phyloP scores from a whole-genome alignment of 1,140 invertebrate genomes.

The Melipona quadrifasciata region DNA sequence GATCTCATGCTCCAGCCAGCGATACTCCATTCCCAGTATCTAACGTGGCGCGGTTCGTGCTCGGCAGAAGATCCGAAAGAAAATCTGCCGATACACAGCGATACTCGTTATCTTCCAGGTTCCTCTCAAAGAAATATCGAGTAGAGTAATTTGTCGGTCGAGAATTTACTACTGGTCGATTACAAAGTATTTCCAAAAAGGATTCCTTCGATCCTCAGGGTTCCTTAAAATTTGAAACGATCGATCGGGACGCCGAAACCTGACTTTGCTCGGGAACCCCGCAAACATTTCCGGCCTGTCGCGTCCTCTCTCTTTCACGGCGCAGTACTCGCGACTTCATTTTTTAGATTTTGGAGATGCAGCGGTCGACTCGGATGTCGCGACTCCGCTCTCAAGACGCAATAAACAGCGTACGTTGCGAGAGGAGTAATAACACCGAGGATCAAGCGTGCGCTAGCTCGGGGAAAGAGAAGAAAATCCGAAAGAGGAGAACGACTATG shows the following conservation, averaged over 20 bases:
- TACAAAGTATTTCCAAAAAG: not conserved
- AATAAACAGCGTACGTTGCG: slow-evolving; percentile 39
- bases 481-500: not conserved
- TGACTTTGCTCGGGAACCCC: not conserved
- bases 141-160: not conserved
- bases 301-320: slow-evolving; percentile 5
- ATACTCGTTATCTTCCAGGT: no score
- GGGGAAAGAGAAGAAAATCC: not conserved
- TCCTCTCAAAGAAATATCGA: not conserved
- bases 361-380: slow-evolving; percentile 42
- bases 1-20: no score
- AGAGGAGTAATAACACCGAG: slow-evolving; percentile 23
- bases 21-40: not conserved
- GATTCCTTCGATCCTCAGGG: not conserved
- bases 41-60: not conserved
- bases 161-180: not conserved
- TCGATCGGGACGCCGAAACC: not conserved
- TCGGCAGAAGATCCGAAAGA: not conserved
- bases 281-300: slow-evolving; percentile 34
- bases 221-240: not conserved
- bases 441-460: slow-evolving; percentile 37
- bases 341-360: slow-evolving; percentile 39
- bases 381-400: slow-evolving; percentile 32
- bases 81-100: not conserved
- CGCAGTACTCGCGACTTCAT: not conserved